Evolutionary conservation across 2,888 invertebrate genomes (phyloP).

Genomic region (Diogma glabrata): DNA sequence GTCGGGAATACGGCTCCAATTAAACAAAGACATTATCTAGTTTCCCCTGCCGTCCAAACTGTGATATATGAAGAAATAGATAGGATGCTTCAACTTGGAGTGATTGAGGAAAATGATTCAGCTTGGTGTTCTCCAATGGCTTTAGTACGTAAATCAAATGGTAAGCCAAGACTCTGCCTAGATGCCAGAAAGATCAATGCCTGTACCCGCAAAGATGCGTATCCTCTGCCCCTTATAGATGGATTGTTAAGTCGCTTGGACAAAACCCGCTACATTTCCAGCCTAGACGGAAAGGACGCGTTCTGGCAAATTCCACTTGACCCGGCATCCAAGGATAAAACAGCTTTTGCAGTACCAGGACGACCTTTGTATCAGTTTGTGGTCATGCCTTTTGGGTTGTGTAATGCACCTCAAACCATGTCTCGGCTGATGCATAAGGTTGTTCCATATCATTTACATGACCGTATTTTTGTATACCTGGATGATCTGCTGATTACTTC

Average conservation of each 20-base stretch:
- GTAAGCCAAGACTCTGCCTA: slow-evolving; percentile 19
- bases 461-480: background rate
- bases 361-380: slow-evolving; percentile 16
- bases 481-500: background rate
- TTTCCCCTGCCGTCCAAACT: background rate
- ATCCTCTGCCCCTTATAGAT: slow-evolving; percentile 21
- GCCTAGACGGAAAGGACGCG: slow-evolving; percentile 22
- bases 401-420: background rate
- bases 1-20: background rate
- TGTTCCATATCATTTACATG: background rate
- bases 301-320: slow-evolving; percentile 17
- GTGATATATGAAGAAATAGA: slow-evolving; percentile 18
- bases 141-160: slow-evolving; percentile 1
- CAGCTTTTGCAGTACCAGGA: no score
- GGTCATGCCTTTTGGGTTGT: background rate
- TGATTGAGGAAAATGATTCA: slow-evolving; percentile 21
- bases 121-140: slow-evolving; percentile 20
- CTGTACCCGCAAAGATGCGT: slow-evolving; percentile 21
- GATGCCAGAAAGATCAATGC: slow-evolving; percentile 21
- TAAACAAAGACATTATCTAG: background rate
- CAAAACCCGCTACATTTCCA: slow-evolving; percentile 21
- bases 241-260: slow-evolving; percentile 21
- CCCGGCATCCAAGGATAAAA: slow-evolving; percentile 15
- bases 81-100: slow-evolving; percentile 20
- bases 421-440: background rate